Conservation (phyloP, 2,113 vertebrate genomes). For the Perca fluviatilis region DNA sequence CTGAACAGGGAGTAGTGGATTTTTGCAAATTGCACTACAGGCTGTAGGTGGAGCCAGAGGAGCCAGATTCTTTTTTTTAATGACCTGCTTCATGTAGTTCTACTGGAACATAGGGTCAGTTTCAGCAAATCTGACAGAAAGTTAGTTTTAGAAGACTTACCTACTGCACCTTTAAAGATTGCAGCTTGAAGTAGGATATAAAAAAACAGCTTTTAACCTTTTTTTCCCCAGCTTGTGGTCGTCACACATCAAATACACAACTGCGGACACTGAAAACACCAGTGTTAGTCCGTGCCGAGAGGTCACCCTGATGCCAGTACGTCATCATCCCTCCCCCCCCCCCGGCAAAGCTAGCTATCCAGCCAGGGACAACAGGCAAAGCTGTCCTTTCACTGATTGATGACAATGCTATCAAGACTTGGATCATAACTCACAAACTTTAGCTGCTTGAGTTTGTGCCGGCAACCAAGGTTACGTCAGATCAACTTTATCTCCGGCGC, state of each 20-base stretch:
- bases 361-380: slow-evolving; percentile 18
- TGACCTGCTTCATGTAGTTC: no score
- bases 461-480: slow-evolving; percentile 56
- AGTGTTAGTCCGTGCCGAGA: background rate
- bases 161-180: background rate
- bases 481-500: slow-evolving; percentile 57
- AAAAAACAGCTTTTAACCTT: background rate
- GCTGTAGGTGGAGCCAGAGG: no score
- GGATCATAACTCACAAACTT: slow-evolving; percentile 68
- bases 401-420: slow-evolving; percentile 12
- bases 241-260: background rate
- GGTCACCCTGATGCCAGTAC: background rate
- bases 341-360: background rate
- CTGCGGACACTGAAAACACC: background rate
- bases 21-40: no score
- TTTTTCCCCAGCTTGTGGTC: no score
- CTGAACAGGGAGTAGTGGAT: no score
- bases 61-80: no score
- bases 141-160: no score
- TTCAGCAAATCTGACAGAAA: no score
- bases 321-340: background rate
- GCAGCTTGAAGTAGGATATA: background rate
- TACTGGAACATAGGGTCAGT: no score
- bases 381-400: slow-evolving; percentile 38
- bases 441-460: slow-evolving; percentile 20